A percentile compares a stretch with the other conserved stretches of the same genome.
Evolutionary conservation across 2,797 vertebrate species (phyloP).

Genomic region (Meriones psammophilus): DNA sequence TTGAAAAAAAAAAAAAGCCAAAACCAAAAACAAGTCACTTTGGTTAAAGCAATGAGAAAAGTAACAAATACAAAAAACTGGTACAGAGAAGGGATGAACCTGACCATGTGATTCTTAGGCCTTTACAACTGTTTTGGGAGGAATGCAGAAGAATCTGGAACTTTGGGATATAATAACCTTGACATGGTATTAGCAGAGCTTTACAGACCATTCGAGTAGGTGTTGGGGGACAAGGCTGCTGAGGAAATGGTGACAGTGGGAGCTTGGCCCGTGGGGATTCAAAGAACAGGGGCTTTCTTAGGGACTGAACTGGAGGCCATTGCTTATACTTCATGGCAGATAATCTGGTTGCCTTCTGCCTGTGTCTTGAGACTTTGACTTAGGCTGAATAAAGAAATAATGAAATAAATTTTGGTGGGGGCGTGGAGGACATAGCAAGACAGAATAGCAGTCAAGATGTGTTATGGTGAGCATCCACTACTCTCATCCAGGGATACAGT

Average conservation of each 20-base stretch:
- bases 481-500: not conserved
- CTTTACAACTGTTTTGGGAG: not conserved
- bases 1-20: no score
- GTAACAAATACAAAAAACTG: not conserved
- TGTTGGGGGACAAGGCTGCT: no score
- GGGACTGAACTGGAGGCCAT: not conserved
- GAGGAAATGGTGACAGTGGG: not conserved
- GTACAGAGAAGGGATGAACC: not conserved
- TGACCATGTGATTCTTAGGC: not conserved
- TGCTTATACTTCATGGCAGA: not conserved
- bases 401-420: not conserved
- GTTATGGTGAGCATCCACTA: not conserved
- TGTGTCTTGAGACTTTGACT: not conserved
- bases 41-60: not conserved
- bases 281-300: not conserved
- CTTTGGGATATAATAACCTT: not conserved
- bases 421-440: not conserved
- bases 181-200: not conserved
- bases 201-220: not conserved
- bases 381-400: not conserved
- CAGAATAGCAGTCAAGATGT: not conserved
- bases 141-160: not conserved
- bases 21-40: no score
- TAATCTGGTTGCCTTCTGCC: not conserved
- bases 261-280: not conserved